These are phyloP conservation scores for Dolichopus griseipennis DNA, from an alignment of 2,888 invertebrate genomes.

Conservation along the genomic window DNA sequence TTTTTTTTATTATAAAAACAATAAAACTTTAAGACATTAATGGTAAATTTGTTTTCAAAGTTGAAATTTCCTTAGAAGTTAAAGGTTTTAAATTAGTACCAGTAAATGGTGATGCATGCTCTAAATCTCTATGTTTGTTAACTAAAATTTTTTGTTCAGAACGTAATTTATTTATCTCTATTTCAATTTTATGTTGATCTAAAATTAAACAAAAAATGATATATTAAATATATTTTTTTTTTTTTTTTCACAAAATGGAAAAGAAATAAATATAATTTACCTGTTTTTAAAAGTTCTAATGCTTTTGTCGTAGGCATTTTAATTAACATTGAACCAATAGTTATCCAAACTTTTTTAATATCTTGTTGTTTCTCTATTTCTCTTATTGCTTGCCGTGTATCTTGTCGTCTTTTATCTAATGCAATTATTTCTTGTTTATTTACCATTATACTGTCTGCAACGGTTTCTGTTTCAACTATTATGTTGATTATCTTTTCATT, in stretches of 20 bases:
- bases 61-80: conserved; percentile 34
- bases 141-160: conserved; percentile 40
- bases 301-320: conserved; percentile 34
- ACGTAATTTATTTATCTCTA: conserved; percentile 37
- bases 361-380: conserved; percentile 30
- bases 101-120: conserved; percentile 33
- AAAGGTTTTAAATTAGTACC: conserved; percentile 39
- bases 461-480: conserved; percentile 34
- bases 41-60: conserved; percentile 35
- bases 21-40: conserved; percentile 21
- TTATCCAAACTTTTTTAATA: conserved; percentile 39
- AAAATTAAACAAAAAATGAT: conserved; percentile 12
- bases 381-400: conserved; percentile 36
- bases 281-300: conserved; percentile 35
- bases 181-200: conserved; percentile 39
- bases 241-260: background rate
- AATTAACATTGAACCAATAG: conserved; percentile 39
- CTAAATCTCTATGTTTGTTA: conserved; percentile 39
- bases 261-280: conserved; percentile 24
- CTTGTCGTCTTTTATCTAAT: conserved; percentile 38
- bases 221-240: background rate
- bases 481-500: conserved; percentile 35
- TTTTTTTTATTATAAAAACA: too few relatives aligned
- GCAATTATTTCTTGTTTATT: conserved; percentile 38
- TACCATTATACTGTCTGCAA: conserved; percentile 39